A percentile compares a stretch with the other conserved stretches of the same genome.
Conservation (phyloP, 2,888 invertebrate species). For the Anaspis maculata region DNA sequence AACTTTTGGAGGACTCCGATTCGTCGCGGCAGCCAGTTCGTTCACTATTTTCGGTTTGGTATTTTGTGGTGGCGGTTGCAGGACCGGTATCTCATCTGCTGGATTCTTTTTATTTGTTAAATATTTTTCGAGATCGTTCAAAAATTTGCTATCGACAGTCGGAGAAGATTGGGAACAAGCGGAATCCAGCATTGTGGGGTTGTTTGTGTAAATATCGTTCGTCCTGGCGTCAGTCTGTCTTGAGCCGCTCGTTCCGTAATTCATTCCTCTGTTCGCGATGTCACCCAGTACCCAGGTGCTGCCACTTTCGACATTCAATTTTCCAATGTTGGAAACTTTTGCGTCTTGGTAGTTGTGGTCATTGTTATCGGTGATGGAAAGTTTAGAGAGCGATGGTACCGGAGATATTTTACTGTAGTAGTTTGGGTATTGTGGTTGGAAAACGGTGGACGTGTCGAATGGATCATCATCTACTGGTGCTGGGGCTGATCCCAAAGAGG, state of each 20-base stretch:
- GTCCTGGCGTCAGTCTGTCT: background rate
- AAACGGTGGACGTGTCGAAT: slow-evolving; percentile 61
- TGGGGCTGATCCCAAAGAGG: no score
- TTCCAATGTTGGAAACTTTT: no score
- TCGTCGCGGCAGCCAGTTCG: no score
- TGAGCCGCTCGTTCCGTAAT: slow-evolving; percentile 16
- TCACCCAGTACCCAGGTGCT: slow-evolving; percentile 24
- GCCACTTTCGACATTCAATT: no score
- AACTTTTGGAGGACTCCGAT: slow-evolving; percentile 32
- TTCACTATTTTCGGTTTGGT: no score
- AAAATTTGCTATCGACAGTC: slow-evolving; percentile 46
- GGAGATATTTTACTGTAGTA: no score
- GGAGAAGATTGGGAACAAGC: no score
- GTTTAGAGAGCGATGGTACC: no score
- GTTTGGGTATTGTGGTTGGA: no score
- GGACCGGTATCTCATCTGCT: slow-evolving; percentile 36
- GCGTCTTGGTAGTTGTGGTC: no score
- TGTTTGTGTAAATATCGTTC: slow-evolving; percentile 11
- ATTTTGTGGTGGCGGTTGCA: slow-evolving; percentile 44
- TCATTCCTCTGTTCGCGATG: slow-evolving; percentile 24
- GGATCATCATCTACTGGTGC: slow-evolving; percentile 47
- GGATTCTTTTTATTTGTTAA: slow-evolving; percentile 31
- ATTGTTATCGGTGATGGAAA: no score
- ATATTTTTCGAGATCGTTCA: slow-evolving; percentile 58
- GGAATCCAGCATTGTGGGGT: slow-evolving; percentile 19